Percentiles rank a stretch among this genome's conserved stretches.
Conservation (phyloP, 2,888 invertebrate species). For the Andrena praecox region DNA sequence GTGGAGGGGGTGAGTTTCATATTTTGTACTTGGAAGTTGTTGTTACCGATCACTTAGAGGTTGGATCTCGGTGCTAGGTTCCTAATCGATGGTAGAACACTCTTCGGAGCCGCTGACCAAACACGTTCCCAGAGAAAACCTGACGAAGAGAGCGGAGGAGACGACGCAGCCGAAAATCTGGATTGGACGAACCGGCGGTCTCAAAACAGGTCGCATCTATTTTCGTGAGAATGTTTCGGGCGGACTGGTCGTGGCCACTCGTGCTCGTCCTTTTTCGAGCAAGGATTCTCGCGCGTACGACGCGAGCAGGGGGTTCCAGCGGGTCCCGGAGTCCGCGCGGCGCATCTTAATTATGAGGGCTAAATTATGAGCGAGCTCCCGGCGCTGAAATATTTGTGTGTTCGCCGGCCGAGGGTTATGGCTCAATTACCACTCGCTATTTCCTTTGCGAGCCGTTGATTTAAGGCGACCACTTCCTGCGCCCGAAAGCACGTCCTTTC, state of each 20-base stretch:
- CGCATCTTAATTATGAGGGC: conserved; percentile 81
- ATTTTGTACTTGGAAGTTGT: too few relatives aligned
- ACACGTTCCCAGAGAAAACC: not conserved
- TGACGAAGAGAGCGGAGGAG: not conserved
- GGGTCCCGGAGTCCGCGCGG: conserved; percentile 57
- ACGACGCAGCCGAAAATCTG: not conserved
- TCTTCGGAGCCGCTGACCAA: not conserved
- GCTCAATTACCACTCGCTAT: conserved; percentile 83
- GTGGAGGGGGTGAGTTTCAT: too few relatives aligned
- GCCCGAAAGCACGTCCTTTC: conserved; percentile 46
- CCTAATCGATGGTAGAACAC: not conserved
- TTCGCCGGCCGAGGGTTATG: conserved; percentile 81
- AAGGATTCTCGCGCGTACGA: conserved; percentile 65
- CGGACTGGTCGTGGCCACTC: conserved; percentile 32
- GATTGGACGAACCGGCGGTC: not conserved
- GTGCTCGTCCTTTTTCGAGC: conserved; percentile 58
- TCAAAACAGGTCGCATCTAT: conserved; percentile 39
- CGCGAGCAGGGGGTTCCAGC: conserved; percentile 51
- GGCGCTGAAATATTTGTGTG: conserved; percentile 82
- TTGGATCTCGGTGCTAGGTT: too few relatives aligned
- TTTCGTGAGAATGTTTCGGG: conserved; percentile 54
- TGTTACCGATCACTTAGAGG: too few relatives aligned
- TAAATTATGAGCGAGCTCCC: conserved; percentile 80
- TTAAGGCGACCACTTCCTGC: conserved; percentile 77
- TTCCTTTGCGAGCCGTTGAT: conserved; percentile 81